Evolutionary conservation across 2,113 vertebrate species (phyloP).

Genomic region (Vanacampus margaritifer): DNA sequence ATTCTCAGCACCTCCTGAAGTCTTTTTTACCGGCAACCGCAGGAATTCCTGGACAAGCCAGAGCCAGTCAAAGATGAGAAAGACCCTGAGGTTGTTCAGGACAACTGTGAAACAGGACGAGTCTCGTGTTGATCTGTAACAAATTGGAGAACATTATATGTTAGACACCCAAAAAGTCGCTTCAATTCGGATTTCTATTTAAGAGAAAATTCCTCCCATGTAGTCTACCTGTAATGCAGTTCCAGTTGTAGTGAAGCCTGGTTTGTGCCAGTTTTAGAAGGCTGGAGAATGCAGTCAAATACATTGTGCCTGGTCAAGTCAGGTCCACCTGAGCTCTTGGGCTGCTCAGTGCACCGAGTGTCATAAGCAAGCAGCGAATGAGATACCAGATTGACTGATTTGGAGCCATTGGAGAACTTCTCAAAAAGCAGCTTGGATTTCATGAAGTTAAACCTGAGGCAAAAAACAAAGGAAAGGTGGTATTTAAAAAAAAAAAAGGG

Average conservation of each 20-base stretch:
- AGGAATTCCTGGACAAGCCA: conserved; percentile 87
- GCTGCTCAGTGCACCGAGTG: conserved; percentile 76
- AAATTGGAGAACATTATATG: background rate
- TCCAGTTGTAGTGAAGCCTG: conserved; percentile 90
- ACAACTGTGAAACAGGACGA: conserved; percentile 94
- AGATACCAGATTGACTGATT: conserved; percentile 91
- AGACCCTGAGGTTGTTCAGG: conserved; percentile 92
- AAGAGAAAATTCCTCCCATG: no score
- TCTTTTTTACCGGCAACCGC: conserved; percentile 71
- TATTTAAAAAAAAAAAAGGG: background rate
- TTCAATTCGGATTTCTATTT: background rate
- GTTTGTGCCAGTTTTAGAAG: conserved; percentile 82
- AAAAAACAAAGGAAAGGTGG: background rate
- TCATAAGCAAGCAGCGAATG: conserved; percentile 96
- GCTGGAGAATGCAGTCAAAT: conserved; percentile 91
- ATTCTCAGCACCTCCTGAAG: background rate
- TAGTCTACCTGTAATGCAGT: conserved; percentile 85
- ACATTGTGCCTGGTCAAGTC: conserved; percentile 72
- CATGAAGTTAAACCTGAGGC: conserved; percentile 91
- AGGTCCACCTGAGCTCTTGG: conserved; percentile 14
- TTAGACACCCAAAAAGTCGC: background rate
- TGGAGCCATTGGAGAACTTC: conserved; percentile 91
- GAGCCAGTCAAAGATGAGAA: conserved; percentile 96
- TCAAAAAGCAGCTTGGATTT: conserved; percentile 97
- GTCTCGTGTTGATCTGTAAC: conserved; percentile 84